Evolutionary conservation across 2,113 vertebrate species (phyloP).

Genomic region (Micronycteris hirsuta): DNA sequence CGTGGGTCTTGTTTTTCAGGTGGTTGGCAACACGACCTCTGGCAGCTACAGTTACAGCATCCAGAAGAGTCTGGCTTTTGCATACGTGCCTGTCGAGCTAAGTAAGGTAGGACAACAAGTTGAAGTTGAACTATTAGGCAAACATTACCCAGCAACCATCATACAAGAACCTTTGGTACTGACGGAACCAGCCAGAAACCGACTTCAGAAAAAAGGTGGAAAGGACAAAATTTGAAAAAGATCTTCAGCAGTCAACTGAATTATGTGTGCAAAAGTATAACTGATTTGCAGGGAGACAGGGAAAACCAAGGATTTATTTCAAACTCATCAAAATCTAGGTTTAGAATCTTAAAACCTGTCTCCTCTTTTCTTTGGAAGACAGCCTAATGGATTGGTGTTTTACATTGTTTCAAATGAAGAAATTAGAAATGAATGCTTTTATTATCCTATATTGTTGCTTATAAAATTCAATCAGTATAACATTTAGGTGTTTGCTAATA

Average conservation of each 20-base stretch:
- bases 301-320: not conserved
- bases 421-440: not conserved
- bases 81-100: constrained; percentile 90
- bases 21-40: constrained; percentile 96
- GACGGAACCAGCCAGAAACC: constrained; percentile 89
- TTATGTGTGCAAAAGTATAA: constrained; percentile 1
- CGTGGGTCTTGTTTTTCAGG: constrained; percentile 79
- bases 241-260: not conserved
- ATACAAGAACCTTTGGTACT: constrained; percentile 90
- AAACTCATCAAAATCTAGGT: constrained; percentile 24
- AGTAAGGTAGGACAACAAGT: constrained; percentile 89
- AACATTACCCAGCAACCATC: constrained; percentile 87
- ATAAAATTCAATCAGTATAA: not conserved
- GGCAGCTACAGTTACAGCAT: constrained; percentile 92
- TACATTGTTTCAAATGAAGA: constrained; percentile 32
- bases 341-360: constrained; percentile 40
- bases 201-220: constrained; percentile 85
- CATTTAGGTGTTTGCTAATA: constrained; percentile 1
- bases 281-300: not conserved
- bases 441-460: not conserved
- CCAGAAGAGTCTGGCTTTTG: constrained; percentile 92
- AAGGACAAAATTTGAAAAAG: constrained; percentile 69
- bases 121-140: constrained; percentile 94
- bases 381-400: not conserved
- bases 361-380: not conserved